Evolutionary conservation across 2,113 vertebrate species (phyloP).

Genomic region (Meleagris gallopavo): DNA sequence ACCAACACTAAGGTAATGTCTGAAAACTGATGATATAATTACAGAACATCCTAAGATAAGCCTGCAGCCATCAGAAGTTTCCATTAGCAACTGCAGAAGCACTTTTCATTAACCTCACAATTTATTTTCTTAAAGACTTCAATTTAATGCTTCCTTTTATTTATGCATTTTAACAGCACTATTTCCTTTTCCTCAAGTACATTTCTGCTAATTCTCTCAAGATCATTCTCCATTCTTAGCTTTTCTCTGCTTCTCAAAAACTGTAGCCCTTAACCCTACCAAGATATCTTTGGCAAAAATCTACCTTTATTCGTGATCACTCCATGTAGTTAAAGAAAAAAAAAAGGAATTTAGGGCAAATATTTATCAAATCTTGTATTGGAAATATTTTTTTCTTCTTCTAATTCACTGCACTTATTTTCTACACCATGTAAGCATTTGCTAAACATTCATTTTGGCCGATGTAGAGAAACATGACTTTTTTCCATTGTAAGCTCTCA

Average conservation of each 20-base stretch:
- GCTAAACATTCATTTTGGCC: not conserved
- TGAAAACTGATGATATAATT: not conserved
- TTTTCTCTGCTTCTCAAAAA: not conserved
- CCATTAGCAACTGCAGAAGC: not conserved
- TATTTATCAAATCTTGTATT: not conserved
- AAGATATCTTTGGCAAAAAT: not conserved
- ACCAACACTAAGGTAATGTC: not conserved
- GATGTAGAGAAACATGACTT: slow-evolving; percentile 60
- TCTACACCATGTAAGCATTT: not conserved
- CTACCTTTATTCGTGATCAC: not conserved
- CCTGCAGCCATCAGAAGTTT: not conserved
- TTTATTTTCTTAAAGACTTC: not conserved
- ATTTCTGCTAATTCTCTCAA: not conserved
- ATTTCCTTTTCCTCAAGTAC: not conserved
- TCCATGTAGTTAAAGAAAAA: not conserved
- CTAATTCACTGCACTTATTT: not conserved
- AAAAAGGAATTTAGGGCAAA: not conserved
- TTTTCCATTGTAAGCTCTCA: slow-evolving; percentile 67
- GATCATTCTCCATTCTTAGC: not conserved
- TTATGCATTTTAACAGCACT: not conserved
- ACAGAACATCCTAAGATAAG: not conserved
- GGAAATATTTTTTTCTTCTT: not conserved
- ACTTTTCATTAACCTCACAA: not conserved
- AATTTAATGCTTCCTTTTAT: not conserved
- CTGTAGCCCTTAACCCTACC: not conserved